Conservation (phyloP, 2,888 invertebrate species). For the Platerodrilus igneus region DNA sequence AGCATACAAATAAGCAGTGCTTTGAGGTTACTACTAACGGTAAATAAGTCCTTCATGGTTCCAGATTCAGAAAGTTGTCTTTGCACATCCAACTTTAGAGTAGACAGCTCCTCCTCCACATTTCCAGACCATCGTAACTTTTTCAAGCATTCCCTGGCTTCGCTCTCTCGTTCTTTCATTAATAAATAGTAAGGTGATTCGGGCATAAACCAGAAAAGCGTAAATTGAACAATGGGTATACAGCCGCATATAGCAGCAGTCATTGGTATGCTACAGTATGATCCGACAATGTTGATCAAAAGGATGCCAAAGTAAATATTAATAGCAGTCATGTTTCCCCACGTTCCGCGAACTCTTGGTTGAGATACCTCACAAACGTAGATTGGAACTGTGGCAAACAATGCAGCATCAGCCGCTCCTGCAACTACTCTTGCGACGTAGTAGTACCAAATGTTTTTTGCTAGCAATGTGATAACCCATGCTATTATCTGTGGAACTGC, state of each 20-base stretch:
- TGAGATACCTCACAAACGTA: slow-evolving; percentile 38
- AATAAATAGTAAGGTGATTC: slow-evolving; percentile 48
- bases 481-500: slow-evolving; percentile 19
- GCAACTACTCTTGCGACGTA: slow-evolving; percentile 34
- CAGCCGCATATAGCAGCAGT: slow-evolving; percentile 6
- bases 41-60: slow-evolving; percentile 34
- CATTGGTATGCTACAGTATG: slow-evolving; percentile 8
- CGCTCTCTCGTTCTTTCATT: slow-evolving; percentile 31
- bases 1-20: slow-evolving; percentile 34
- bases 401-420: slow-evolving; percentile 34
- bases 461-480: slow-evolving; percentile 5
- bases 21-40: slow-evolving; percentile 33
- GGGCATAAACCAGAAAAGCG: slow-evolving; percentile 51
- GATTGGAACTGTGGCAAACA: slow-evolving; percentile 34
- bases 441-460: slow-evolving; percentile 13
- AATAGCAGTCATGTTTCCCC: slow-evolving; percentile 36
- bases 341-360: slow-evolving; percentile 36
- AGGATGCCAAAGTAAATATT: slow-evolving; percentile 33
- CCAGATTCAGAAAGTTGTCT: slow-evolving; percentile 37
- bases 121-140: slow-evolving; percentile 30
- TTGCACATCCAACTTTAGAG: slow-evolving; percentile 33
- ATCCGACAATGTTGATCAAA: slow-evolving; percentile 50
- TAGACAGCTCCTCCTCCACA: slow-evolving; percentile 31
- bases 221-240: neutral
- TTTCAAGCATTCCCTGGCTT: slow-evolving; percentile 33